These are phyloP conservation scores for Drosophila neoperkinsi DNA, from an alignment of 2,888 invertebrate genomes.

Conservation along the genomic window DNA sequence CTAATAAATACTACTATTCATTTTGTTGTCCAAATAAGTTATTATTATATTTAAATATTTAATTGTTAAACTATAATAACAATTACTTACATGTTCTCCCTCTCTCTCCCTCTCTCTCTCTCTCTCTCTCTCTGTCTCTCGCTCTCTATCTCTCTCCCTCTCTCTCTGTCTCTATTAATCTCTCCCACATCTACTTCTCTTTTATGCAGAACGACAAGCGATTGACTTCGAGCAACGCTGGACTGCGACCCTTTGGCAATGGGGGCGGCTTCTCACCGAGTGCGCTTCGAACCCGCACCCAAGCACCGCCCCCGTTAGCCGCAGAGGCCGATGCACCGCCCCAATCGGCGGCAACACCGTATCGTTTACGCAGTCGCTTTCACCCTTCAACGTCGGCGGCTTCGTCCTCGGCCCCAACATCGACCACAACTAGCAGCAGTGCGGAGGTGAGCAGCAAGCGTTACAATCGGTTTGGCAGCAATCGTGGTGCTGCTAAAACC, in stretches of 20 bases:
- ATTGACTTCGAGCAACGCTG: constrained; percentile 55
- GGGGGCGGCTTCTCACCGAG: constrained; percentile 78
- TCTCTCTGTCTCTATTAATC: neutral
- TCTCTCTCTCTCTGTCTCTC: neutral
- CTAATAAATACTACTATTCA: neutral
- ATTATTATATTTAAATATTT: neutral
- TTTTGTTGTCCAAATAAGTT: neutral
- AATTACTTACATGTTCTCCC: too few relatives aligned
- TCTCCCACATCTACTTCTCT: neutral
- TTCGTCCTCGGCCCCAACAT: constrained; percentile 53
- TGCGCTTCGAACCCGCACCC: constrained; percentile 73
- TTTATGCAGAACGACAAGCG: constrained; percentile 68
- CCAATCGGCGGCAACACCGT: constrained; percentile 71
- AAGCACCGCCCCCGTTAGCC: constrained; percentile 27
- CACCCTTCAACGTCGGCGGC: constrained; percentile 71
- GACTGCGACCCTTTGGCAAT: constrained; percentile 65
- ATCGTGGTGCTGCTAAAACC: constrained; percentile 34
- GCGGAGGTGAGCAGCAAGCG: constrained; percentile 74
- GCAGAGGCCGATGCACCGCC: constrained; percentile 49
- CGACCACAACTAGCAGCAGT: constrained; percentile 63
- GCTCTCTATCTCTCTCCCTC: neutral
- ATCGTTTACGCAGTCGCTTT: constrained; percentile 82
- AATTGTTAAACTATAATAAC: neutral
- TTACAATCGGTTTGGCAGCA: constrained; percentile 80
- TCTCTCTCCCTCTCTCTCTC: neutral